These are phyloP conservation scores for Caretta caretta DNA, from an alignment of 2,113 vertebrate genomes.

Conservation along the genomic window DNA sequence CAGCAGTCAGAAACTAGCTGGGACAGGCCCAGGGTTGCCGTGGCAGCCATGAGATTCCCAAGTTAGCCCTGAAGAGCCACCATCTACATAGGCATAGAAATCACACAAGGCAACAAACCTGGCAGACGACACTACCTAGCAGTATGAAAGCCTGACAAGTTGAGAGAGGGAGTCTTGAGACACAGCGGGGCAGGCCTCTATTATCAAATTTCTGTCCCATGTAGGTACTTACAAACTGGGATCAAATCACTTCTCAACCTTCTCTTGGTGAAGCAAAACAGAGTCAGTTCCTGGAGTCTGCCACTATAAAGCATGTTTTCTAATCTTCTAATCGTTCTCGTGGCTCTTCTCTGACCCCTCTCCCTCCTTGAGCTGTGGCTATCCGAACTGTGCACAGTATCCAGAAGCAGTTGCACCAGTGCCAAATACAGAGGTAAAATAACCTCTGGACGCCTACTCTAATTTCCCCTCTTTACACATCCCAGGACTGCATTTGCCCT, in stretches of 20 bases:
- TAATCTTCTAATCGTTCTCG: background rate
- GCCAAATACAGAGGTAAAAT: background rate
- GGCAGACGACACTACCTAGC: too few relatives aligned
- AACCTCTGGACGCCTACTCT: background rate
- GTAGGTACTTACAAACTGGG: background rate
- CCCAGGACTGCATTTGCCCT: background rate
- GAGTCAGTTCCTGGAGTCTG: background rate
- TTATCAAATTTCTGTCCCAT: background rate
- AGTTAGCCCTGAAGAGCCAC: too few relatives aligned
- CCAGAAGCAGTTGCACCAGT: background rate
- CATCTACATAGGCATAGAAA: too few relatives aligned
- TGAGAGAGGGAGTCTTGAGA: too few relatives aligned
- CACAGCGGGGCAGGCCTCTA: background rate
- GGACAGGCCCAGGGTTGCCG: too few relatives aligned
- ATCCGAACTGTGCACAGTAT: background rate
- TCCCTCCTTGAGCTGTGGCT: background rate
- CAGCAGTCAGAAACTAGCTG: background rate
- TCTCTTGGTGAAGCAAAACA: background rate
- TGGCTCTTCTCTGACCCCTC: background rate
- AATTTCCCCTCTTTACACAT: background rate
- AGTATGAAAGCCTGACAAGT: too few relatives aligned
- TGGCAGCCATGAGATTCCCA: too few relatives aligned
- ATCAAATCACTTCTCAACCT: background rate
- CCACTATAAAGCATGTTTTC: background rate
- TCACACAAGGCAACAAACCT: too few relatives aligned